Evolutionary conservation across 2,888 invertebrate genomes (phyloP).

Genomic region (Chloroclysta siterata): DNA sequence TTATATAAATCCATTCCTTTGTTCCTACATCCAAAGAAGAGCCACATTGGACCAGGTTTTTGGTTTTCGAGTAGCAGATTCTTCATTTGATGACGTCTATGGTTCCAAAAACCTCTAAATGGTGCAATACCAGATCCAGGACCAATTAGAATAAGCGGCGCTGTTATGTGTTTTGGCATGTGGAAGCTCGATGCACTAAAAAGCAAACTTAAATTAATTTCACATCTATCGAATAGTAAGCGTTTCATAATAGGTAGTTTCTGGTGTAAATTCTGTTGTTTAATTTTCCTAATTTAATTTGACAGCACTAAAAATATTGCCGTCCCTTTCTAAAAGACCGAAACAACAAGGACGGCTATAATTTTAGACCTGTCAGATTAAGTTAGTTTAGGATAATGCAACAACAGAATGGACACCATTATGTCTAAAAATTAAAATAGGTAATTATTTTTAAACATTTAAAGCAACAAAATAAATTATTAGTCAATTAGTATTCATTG

Average conservation of each 20-base stretch:
- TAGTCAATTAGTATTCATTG: too few relatives aligned
- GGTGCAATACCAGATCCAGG: conserved; percentile 98
- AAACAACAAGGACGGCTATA: too few relatives aligned
- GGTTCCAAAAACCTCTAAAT: conserved; percentile 97
- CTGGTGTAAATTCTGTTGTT: too few relatives aligned
- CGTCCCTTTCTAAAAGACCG: too few relatives aligned
- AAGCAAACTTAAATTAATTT: conserved; percentile 39
- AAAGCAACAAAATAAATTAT: too few relatives aligned
- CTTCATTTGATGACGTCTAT: conserved; percentile 79
- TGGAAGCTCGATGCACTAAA: conserved; percentile 93
- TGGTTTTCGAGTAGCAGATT: conserved; percentile 45
- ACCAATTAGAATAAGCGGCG: conserved; percentile 94
- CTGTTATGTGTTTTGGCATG: conserved; percentile 89
- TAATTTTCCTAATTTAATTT: too few relatives aligned
- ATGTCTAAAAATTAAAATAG: too few relatives aligned
- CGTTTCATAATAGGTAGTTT: background rate
- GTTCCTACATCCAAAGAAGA: conserved; percentile 95
- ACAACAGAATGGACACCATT: too few relatives aligned
- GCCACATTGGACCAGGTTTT: conserved; percentile 85
- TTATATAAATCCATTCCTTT: conserved; percentile 91
- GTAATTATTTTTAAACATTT: too few relatives aligned
- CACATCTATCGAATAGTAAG: background rate
- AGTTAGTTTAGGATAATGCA: too few relatives aligned
- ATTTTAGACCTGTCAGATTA: too few relatives aligned
- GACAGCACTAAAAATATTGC: too few relatives aligned